Conservation (phyloP, 2,797 vertebrate genomes). For the Channa striata region DNA sequence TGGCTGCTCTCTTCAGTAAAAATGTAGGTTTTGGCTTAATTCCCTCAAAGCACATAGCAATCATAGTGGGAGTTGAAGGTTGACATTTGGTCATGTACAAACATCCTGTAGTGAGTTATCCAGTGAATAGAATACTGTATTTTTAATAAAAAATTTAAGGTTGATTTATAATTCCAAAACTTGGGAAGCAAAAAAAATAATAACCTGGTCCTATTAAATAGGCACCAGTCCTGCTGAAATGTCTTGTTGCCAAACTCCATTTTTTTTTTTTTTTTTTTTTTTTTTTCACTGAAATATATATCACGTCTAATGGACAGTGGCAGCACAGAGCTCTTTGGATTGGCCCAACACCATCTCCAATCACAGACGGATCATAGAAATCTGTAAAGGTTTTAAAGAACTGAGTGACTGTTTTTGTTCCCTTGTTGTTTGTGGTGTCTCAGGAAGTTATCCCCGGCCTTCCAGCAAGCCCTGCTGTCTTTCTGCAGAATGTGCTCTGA, state of each 20-base stretch:
- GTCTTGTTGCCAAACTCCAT: not conserved
- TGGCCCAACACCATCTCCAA: conserved; percentile 16
- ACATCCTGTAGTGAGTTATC: conserved; percentile 18
- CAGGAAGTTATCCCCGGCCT: conserved; percentile 94
- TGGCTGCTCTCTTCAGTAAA: conserved; percentile 18
- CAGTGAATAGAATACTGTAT: not conserved
- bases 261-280: no score
- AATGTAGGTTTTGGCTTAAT: conserved; percentile 1
- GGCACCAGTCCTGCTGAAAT: conserved; percentile 5
- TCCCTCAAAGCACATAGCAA: not conserved
- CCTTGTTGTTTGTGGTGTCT: conserved; percentile 48
- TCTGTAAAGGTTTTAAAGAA: conserved; percentile 23
- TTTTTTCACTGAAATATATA: not conserved
- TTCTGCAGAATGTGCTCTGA: conserved; percentile 99
- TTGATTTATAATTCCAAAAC: not conserved
- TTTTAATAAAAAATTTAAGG: conserved; percentile 1
- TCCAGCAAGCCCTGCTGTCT: conserved; percentile 97
- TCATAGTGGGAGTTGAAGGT: not conserved
- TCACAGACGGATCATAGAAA: conserved; percentile 42
- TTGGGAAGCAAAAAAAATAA: not conserved
- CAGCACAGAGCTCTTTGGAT: conserved; percentile 23
- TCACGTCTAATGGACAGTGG: conserved; percentile 17
- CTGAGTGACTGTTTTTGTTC: conserved; percentile 39
- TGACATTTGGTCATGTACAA: conserved; percentile 14
- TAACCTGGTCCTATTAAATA: conserved; percentile 8